Evolutionary conservation across 2,113 vertebrate species (phyloP).

Genomic region (Rostratula benghalensis): DNA sequence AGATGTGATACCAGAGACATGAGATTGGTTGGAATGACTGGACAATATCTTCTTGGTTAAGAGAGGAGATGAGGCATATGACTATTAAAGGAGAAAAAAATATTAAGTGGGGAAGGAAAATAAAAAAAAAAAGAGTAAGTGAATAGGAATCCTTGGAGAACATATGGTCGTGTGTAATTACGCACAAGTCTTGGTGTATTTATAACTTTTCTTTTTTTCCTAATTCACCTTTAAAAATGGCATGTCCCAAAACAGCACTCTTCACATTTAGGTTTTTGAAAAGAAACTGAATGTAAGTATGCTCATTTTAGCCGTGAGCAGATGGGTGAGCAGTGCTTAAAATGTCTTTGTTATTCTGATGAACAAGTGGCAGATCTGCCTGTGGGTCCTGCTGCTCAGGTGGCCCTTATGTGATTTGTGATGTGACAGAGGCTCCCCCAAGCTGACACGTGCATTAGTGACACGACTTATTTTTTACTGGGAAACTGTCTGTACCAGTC

Average conservation of each 20-base stretch:
- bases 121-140: not conserved
- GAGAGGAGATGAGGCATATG: not conserved
- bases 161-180: not conserved
- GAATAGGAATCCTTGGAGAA: not conserved
- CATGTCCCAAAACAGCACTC: not conserved
- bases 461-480: not conserved
- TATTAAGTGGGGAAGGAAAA: fast-evolving
- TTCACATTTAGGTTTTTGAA: not conserved
- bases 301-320: not conserved
- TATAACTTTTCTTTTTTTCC: not conserved
- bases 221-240: not conserved
- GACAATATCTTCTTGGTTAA: not conserved
- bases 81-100: not conserved
- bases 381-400: not conserved
- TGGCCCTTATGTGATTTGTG: not conserved
- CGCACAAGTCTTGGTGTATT: not conserved
- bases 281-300: not conserved
- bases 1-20: not conserved
- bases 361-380: not conserved
- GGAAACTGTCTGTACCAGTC: not conserved
- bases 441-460: not conserved
- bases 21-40: not conserved
- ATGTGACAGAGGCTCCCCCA: not conserved
- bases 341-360: not conserved
- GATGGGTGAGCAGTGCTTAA: not conserved